Base-by-base conservation (phyloP, 2,888 invertebrate species). In the Caenorhabditis sp. region DNA sequence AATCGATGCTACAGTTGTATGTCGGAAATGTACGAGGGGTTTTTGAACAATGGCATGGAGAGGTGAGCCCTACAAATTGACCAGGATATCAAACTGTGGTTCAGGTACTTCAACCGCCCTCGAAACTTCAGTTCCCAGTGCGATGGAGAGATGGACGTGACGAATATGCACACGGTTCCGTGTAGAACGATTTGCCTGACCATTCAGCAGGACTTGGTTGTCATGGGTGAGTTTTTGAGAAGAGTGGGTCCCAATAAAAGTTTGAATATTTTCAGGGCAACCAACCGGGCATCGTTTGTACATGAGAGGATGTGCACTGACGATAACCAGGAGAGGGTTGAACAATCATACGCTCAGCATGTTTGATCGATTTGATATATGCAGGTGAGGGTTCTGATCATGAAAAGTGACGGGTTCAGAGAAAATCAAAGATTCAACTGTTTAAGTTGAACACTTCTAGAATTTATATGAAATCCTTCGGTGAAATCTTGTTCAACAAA, bases 131-230 rank as follows among this genome's bases (percentile, higher is more conserved):
- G 91, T 10, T 63, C 75, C 4, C 86, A 89, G 63, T 91, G 91
- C 73, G 90, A 91, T 68, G 89, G 90, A 14, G 89, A 90, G 0
- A 87, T 85, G 84, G 77, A 84, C 44, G 69, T 73, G 8, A 68
- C 61, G 6, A 77, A 85, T 35, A 85, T 87, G 77, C 77, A 84
- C 22, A 74, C 87, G 1, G 87, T 89, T 26, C 85, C 88, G 6
- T 91, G 90, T 70, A 85, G 91, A 16, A 90, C 91, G 8, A 91
- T 91, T 38, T 91, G 91, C 69, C 85, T 91, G 28, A 92, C 91
- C 0, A 86, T 91, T 51, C 86, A 89, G 41, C 91, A 92, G 73
- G 91, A 91, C 31, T 75, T 91, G 44, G 80, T 87, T 26, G 87
- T 92, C 8, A 86, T 91, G 85, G 91, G 90, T 91, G 66, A 58